Conservation (phyloP, 2,888 invertebrate species). For the Acronicta aceris region DNA sequence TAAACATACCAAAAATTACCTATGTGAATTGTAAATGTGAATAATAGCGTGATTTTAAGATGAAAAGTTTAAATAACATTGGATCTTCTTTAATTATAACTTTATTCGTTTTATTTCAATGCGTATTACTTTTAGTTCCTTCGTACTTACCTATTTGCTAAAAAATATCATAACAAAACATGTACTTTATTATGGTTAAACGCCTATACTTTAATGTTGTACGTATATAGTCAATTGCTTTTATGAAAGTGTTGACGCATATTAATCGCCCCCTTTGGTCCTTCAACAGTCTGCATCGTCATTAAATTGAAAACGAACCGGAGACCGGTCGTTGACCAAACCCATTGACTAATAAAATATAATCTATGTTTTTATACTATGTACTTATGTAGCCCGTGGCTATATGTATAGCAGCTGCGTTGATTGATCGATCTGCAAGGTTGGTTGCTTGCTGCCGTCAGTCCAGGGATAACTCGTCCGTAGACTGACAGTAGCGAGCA, state of each 20-base stretch:
- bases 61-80: too few species aligned
- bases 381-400: not conserved
- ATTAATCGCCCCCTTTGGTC: conserved; percentile 3
- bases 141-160: too few species aligned
- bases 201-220: not conserved
- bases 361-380: not conserved
- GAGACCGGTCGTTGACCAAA: not conserved
- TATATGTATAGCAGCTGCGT: not conserved
- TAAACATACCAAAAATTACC: not conserved
- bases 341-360: conserved; percentile 4
- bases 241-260: conserved; percentile 13
- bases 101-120: too few species aligned
- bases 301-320: conserved; percentile 6
- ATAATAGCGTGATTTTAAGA: too few species aligned
- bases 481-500: too few species aligned
- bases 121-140: too few species aligned
- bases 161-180: too few species aligned
- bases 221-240: conserved; percentile 4
- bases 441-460: not conserved
- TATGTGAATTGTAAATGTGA: too few species aligned
- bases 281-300: conserved; percentile 1
- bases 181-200: too few species aligned
- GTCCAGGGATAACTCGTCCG: too few species aligned
- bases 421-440: not conserved
- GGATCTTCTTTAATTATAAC: too few species aligned